phyloP scores from a whole-genome alignment of 1,140 invertebrate genomes.

The Drosophila littoralis region DNA sequence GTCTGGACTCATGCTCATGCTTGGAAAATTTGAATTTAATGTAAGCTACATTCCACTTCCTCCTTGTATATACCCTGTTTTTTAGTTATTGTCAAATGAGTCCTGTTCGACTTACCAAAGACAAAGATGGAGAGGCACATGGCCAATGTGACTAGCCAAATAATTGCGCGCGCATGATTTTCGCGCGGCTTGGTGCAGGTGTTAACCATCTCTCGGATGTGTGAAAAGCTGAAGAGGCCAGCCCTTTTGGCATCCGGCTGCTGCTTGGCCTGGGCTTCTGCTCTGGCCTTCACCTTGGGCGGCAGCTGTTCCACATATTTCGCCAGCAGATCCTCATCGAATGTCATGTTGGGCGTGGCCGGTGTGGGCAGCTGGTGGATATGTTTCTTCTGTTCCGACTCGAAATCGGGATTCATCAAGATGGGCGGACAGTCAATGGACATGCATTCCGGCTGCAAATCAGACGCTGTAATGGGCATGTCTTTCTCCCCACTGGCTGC shows the following conservation, averaged over 20 bases:
- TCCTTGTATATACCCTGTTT: too few relatives aligned
- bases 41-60: too few relatives aligned
- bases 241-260: conserved; percentile 52
- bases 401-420: conserved; percentile 32
- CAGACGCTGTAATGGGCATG: conserved; percentile 52
- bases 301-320: conserved; percentile 67
- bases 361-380: conserved; percentile 52
- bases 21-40: too few relatives aligned
- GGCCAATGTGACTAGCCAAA: conserved; percentile 87
- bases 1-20: too few relatives aligned
- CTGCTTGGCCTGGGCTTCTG: conserved; percentile 6
- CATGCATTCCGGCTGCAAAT: conserved; percentile 58
- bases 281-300: conserved; percentile 47
- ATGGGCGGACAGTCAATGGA: conserved; percentile 64
- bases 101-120: conserved; percentile 78
- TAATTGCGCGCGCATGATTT: conserved; percentile 86
- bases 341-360: conserved; percentile 61
- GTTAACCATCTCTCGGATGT: conserved; percentile 87
- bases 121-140: conserved; percentile 86
- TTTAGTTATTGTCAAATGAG: background rate
- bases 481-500: conserved; percentile 32
- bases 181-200: conserved; percentile 87
- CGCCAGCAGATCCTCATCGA: conserved; percentile 70
- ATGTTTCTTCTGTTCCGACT: background rate
- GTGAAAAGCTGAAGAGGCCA: conserved; percentile 86